phyloP scores from a whole-genome alignment of 2,113 vertebrate genomes.

The Archocentrus centrarchus region DNA sequence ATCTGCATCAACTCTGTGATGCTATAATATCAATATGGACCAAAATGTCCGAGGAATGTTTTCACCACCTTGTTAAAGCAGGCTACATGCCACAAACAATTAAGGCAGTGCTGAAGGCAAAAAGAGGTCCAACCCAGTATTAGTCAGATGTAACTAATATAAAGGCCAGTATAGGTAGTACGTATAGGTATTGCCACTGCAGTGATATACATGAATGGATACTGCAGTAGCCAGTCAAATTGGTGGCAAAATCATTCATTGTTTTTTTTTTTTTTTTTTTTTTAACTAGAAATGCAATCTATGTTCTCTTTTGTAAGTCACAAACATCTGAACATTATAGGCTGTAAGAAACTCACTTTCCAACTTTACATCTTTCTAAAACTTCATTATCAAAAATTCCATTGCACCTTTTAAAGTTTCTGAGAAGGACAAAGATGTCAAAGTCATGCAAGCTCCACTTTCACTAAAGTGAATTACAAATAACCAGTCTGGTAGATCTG shows the following conservation, averaged over 20 bases:
- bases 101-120: background rate
- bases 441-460: background rate
- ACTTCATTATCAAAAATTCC: background rate
- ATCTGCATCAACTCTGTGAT: no score
- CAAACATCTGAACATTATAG: background rate
- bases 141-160: background rate
- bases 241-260: background rate
- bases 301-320: background rate
- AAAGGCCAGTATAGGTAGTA: background rate
- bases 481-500: background rate
- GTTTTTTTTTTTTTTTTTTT: no score
- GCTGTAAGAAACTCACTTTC: background rate
- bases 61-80: no score
- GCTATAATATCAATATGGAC: no score
- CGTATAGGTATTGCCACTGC: background rate
- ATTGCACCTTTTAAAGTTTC: background rate
- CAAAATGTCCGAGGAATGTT: no score
- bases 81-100: no score
- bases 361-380: background rate
- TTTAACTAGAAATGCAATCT: background rate
- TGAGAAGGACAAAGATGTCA: background rate
- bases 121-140: background rate
- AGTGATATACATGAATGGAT: background rate
- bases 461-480: slow-evolving; percentile 28
- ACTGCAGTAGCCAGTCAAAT: background rate